Base-by-base conservation (phyloP, 2,888 invertebrate genomes). In the Netelia melanura region DNA sequence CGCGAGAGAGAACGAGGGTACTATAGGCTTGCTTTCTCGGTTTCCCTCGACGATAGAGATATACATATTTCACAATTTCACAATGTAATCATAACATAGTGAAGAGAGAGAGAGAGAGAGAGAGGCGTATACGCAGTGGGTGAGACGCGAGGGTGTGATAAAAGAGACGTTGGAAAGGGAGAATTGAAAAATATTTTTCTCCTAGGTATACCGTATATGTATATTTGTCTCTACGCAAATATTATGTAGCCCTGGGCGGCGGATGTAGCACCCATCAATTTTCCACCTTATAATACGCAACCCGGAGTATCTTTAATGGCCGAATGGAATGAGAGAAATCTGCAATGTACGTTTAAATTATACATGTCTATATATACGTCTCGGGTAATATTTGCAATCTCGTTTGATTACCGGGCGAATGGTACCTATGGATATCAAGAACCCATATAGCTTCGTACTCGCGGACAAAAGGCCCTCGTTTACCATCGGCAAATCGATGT, bases 321-420 rank as follows among this genome's bases (percentile, higher is more conserved):
- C 14, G 21, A 25, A 58, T 8, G 52, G 70, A 43, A 30, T 48
- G 61, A 23, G 72, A 11, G 38, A 58, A 58, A 43, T 65, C 9
- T 43, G 44, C 11, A 1, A 17, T 44, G n/a, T n/a, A 38, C 14
- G 14, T 11, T 48, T 14, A 14, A 48, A 48, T 48, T 8, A 61
- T 21, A 62, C 25, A 6, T 8, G 14, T 30, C 25, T 30, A 62
- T 38, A 56, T 54, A 44, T 77, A 77, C 17, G 25, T 68, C 67
- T 44, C 67, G 6, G 58, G 43, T 61, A 54, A 52, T 52, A 71
- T 79, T 71, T 79, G 62, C 79, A 79, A 79, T 79, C 64, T 79
- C 61, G 79, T 79, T 79, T 64, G 71, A 79, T 79, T 79, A 79
- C 79, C 71, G 52, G 30, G 64, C 54, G 43, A 23, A 43, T 58